Conservation (phyloP, 2,113 vertebrate genomes). For the Sisor rabdophorus region DNA sequence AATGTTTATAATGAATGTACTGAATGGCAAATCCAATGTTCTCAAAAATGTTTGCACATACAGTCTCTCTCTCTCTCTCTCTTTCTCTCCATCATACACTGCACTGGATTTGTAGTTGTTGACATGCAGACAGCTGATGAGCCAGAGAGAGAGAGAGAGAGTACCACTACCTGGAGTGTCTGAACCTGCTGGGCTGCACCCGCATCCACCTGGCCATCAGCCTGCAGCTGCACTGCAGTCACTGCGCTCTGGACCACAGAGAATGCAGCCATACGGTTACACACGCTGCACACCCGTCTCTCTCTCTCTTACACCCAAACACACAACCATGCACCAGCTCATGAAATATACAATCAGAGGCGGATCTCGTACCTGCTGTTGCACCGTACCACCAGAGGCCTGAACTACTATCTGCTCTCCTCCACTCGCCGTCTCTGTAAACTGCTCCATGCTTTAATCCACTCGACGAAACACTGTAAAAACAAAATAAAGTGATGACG, state of each 20-base stretch:
- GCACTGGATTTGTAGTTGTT: background rate
- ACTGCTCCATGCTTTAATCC: conserved; percentile 85
- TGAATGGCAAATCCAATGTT: background rate
- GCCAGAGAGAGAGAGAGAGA: background rate
- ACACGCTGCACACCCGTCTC: background rate
- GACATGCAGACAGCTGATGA: conserved; percentile 30
- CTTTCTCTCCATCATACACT: too few species aligned
- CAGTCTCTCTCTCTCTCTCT: background rate
- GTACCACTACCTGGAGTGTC: conserved; percentile 99
- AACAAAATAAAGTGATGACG: background rate
- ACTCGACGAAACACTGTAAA: conserved; percentile 17
- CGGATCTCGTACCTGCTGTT: conserved; percentile 82
- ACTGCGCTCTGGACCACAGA: conserved; percentile 81
- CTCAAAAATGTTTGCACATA: background rate
- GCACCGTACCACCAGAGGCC: conserved; percentile 84
- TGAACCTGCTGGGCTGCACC: conserved; percentile 99
- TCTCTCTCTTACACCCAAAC: background rate
- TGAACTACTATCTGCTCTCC: conserved; percentile 97
- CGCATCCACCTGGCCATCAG: conserved; percentile 92
- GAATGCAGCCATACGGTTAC: conserved; percentile 14
- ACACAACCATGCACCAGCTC: background rate
- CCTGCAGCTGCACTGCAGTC: conserved; percentile 98
- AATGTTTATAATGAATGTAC: background rate
- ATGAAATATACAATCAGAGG: background rate
- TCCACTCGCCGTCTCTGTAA: conserved; percentile 79